These are phyloP conservation scores for Acleris cristana DNA, from an alignment of 2,888 invertebrate species.

Conservation along the genomic window DNA sequence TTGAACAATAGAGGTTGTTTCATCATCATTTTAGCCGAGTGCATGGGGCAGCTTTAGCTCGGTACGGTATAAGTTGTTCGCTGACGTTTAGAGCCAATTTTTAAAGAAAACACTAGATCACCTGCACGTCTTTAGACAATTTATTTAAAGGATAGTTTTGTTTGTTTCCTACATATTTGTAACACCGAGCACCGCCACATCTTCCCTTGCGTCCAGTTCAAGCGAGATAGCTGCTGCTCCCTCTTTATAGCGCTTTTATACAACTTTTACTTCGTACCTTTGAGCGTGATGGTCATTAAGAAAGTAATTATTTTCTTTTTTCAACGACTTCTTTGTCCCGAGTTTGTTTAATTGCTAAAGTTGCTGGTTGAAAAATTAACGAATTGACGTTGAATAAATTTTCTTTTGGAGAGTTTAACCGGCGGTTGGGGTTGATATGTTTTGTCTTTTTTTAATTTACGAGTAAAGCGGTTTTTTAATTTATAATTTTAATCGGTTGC, in stretches of 20 bases:
- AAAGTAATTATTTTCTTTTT: conserved; percentile 42
- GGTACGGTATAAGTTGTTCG: too few relatives aligned
- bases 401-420: conserved; percentile 26
- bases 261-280: conserved; percentile 38
- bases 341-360: conserved; percentile 43
- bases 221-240: neutral
- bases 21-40: too few relatives aligned
- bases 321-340: conserved; percentile 38
- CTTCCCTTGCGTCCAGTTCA: neutral
- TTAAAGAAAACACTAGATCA: too few relatives aligned
- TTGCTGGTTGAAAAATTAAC: conserved; percentile 38
- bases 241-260: conserved; percentile 18
- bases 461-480: neutral
- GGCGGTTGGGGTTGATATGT: conserved; percentile 20
- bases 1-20: too few relatives aligned
- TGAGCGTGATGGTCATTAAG: conserved; percentile 39
- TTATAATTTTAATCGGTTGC: neutral
- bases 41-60: neutral
- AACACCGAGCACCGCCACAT: too few relatives aligned
- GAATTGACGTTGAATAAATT: conserved; percentile 35
- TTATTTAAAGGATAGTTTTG: too few relatives aligned
- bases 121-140: too few relatives aligned
- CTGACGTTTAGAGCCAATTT: too few relatives aligned
- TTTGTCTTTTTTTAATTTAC: conserved; percentile 23
- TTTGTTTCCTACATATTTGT: too few relatives aligned